Evolutionary conservation across 1,140 invertebrate species (phyloP), one percentile per base, ranked within the genome.

Genomic region (Bombus cullumanus): DNA sequence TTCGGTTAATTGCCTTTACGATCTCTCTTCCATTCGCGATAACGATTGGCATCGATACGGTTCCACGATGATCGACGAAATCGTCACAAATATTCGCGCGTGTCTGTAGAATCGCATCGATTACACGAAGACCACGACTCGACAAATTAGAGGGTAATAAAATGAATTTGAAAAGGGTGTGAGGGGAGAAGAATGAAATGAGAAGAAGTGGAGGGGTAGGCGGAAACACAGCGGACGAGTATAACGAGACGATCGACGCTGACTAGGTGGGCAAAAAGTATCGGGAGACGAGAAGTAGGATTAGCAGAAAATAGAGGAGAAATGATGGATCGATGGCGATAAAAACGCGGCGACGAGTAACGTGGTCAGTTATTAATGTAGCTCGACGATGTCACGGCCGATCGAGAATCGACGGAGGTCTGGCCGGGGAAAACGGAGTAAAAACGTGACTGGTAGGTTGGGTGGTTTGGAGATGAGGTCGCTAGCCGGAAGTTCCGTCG

Each of bases 401-500:
- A 85, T 85, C 83, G 83, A 80, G 83, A 85, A 85, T 85, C 83
- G 83, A 85, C 83, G 77, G 68, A 80, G 83, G 53, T 80, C 68
- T 69, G 28, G 76, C 25, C 68, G 9, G 83, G 83, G 37, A 31
- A 47, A 80, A 59, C 66, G 53, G 77, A 59, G 76, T 72, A 85
- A 85, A 85, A 85, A 80, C 83, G 72, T 83, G 85, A 68, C 79
- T 43, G 85, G 18, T 78, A 37, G 62, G 66, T 79, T 62, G 66
- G 83, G 68, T 66, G 86, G 68, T 86, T 86, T 86, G 83, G 85
- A 91, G 89, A 92, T 88, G 90, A 91, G 91, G 89, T 91, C 89
- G 90, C 86, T 88, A 80, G 86, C 86, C 92, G 91, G 89, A 93
- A 92, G 89, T 92, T 86, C 87, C 90, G 85, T 83, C 88, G 89